Conservation (phyloP, 2,888 invertebrate species). For the Lasioglossum vierecki region DNA sequence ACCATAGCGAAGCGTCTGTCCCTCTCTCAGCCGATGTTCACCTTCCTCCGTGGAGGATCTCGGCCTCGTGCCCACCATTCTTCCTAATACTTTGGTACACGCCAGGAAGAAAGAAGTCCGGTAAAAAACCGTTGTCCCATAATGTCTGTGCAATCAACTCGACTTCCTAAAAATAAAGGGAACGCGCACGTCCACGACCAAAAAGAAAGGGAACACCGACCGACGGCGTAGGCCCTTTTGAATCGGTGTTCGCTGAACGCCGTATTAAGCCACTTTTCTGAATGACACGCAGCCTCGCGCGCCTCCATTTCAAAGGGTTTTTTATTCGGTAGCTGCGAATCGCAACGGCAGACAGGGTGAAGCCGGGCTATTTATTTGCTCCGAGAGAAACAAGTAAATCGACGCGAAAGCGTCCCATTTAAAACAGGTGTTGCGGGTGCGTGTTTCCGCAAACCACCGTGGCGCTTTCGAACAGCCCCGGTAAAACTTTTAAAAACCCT, state of each 20-base stretch:
- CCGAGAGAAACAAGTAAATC: constrained; percentile 31
- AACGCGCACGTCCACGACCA: constrained; percentile 17
- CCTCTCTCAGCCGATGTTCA: constrained; percentile 66
- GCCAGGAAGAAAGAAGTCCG: constrained; percentile 35
- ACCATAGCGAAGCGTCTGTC: constrained; percentile 71
- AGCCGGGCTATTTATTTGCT: constrained; percentile 38
- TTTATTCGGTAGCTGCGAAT: constrained; percentile 32
- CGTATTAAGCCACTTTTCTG: constrained; percentile 39
- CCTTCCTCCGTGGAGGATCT: constrained; percentile 65
- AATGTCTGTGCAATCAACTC: constrained; percentile 46
- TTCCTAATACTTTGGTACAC: constrained; percentile 70
- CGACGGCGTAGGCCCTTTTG: neutral
- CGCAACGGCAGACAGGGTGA: constrained; percentile 2
- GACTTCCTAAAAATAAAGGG: constrained; percentile 60
- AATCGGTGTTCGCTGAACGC: constrained; percentile 7
- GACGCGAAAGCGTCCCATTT: constrained; percentile 41
- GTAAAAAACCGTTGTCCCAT: constrained; percentile 51
- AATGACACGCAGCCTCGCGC: constrained; percentile 22
- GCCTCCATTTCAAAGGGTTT: neutral
- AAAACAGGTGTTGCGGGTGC: constrained; percentile 46
- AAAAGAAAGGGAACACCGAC: neutral
- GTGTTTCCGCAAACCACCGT: constrained; percentile 19
- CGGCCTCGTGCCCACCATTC: constrained; percentile 72
- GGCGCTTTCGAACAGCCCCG: constrained; percentile 31
- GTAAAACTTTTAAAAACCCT: neutral